Percentiles rank a stretch among this genome's conserved stretches.
Evolutionary conservation across 2,888 invertebrate genomes (phyloP).

Genomic region (Cataglyphis cursor): DNA sequence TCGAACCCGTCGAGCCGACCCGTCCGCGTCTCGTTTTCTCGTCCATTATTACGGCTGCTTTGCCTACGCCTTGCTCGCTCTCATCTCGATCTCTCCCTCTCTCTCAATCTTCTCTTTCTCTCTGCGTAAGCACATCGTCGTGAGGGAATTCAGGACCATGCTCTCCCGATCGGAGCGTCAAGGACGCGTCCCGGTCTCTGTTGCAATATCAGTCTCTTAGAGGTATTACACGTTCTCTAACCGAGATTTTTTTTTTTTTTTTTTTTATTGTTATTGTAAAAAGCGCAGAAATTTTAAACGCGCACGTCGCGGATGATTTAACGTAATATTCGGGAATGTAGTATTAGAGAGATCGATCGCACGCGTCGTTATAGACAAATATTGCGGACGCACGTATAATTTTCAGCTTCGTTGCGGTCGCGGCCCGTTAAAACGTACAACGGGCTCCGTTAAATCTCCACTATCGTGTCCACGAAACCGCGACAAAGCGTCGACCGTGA

Average conservation of each 20-base stretch:
- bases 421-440: conserved; percentile 50
- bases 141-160: conserved; percentile 68
- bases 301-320: neutral
- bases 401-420: conserved; percentile 52
- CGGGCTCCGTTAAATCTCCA: conserved; percentile 53
- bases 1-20: conserved; percentile 61
- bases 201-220: conserved; percentile 5
- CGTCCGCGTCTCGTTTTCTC: conserved; percentile 76
- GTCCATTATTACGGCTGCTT: conserved; percentile 82
- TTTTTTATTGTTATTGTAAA: neutral
- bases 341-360: conserved; percentile 21
- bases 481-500: conserved; percentile 52
- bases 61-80: conserved; percentile 75
- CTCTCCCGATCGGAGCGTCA: conserved; percentile 68
- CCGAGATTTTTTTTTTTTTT: neutral
- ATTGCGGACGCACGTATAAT: conserved; percentile 39
- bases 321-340: neutral
- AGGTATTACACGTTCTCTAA: neutral
- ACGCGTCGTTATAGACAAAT: conserved; percentile 25
- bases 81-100: conserved; percentile 40
- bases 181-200: conserved; percentile 57
- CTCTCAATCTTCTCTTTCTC: neutral
- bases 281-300: neutral
- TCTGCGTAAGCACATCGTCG: conserved; percentile 40
- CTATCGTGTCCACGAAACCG: conserved; percentile 56